Evolutionary conservation across 2,113 vertebrate genomes (phyloP).

Genomic region (Psittacula cyanocephala): DNA sequence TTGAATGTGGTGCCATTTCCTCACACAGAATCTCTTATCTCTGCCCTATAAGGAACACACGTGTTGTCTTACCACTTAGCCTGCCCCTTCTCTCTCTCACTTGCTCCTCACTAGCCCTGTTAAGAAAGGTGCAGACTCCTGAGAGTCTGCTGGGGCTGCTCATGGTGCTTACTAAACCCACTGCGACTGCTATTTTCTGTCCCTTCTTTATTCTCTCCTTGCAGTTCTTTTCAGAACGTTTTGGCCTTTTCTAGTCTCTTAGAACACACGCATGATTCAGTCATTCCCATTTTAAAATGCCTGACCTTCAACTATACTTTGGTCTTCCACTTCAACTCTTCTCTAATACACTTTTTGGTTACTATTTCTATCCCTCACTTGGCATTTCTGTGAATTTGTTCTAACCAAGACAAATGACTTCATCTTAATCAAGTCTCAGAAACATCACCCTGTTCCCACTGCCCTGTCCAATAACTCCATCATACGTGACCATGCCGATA

Average conservation of each 20-base stretch:
- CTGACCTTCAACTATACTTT: constrained; percentile 9
- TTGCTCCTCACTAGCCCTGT: neutral
- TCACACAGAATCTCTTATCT: neutral
- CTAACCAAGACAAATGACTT: constrained; percentile 11
- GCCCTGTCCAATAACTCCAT: neutral
- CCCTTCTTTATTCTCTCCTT: neutral
- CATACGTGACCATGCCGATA: neutral
- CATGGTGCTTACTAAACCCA: neutral
- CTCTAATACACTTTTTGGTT: neutral
- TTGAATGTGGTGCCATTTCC: neutral
- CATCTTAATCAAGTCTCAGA: neutral
- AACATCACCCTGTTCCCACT: neutral
- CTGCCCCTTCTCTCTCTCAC: neutral
- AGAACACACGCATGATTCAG: neutral
- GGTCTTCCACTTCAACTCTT: neutral
- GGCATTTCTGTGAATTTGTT: constrained; percentile 20
- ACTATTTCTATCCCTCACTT: neutral
- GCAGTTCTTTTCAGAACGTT: neutral
- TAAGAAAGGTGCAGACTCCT: neutral
- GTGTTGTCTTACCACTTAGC: fast-evolving
- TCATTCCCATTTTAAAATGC: neutral
- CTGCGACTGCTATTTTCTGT: neutral
- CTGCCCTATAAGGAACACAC: no score
- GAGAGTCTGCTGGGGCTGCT: neutral
- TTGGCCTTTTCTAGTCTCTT: neutral